phyloP scores from a whole-genome alignment of 2,113 vertebrate genomes.

The Columba janthina region DNA sequence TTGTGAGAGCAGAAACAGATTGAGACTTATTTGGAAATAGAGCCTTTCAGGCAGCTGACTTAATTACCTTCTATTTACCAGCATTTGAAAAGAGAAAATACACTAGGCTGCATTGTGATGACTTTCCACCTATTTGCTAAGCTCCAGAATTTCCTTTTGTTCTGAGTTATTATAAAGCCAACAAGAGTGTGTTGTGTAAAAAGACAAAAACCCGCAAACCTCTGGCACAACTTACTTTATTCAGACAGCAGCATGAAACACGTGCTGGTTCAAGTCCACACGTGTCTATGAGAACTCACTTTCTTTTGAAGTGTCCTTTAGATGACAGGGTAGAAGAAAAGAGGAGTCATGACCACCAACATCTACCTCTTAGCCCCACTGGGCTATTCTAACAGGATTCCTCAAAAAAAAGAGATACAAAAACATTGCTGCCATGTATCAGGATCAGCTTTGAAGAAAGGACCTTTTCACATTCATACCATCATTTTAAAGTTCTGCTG shows the following conservation, averaged over 20 bases:
- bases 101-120: not conserved
- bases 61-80: not conserved
- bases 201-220: not conserved
- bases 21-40: not conserved
- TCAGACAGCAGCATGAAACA: not conserved
- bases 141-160: not conserved
- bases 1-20: not conserved
- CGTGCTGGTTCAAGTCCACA: not conserved
- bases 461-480: not conserved
- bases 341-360: not conserved
- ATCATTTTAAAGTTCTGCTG: not conserved
- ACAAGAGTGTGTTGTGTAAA: not conserved
- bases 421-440: not conserved
- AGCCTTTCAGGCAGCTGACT: not conserved
- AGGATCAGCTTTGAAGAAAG: not conserved
- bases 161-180: not conserved
- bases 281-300: not conserved
- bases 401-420: not conserved
- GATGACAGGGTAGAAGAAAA: not conserved
- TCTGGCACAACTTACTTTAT: not conserved
- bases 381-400: not conserved
- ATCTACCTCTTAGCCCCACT: not conserved
- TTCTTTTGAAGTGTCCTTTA: not conserved
- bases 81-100: not conserved
- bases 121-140: not conserved